Evolutionary conservation across 2,113 vertebrate species (phyloP).

Genomic region (Morone chrysops): DNA sequence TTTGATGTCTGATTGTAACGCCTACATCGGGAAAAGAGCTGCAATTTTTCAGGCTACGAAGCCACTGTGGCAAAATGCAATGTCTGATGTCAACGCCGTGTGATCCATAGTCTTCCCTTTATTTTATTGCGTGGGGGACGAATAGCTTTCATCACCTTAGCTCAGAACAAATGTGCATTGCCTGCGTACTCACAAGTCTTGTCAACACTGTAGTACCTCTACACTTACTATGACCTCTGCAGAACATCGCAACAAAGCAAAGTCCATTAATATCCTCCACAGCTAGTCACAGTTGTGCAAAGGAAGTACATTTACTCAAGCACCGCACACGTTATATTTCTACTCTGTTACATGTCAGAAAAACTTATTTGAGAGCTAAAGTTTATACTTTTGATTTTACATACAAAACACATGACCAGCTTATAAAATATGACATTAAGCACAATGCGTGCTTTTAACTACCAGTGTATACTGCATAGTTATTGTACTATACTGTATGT

Average conservation of each 20-base stretch:
- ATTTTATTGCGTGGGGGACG: neutral
- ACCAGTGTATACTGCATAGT: too few species aligned
- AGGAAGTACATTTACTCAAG: neutral
- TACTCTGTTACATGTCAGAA: too few species aligned
- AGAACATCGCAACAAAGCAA: constrained; percentile 2
- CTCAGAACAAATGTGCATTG: neutral
- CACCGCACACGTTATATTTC: neutral
- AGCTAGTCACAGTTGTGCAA: neutral
- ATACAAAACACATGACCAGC: too few species aligned
- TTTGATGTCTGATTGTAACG: neutral
- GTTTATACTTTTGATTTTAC: too few species aligned
- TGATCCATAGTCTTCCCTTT: neutral
- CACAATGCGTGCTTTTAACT: too few species aligned
- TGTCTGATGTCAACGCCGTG: neutral
- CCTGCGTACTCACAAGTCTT: neutral
- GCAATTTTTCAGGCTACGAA: neutral
- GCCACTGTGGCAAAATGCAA: neutral
- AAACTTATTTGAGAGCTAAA: too few species aligned
- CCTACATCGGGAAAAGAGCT: neutral
- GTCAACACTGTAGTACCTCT: neutral
- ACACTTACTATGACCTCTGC: neutral
- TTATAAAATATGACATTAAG: too few species aligned
- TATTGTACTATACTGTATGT: too few species aligned
- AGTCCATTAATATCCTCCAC: neutral
- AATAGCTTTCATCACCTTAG: constrained; percentile 19